Evolutionary conservation across 92 coral and sea anemone species (phyloP).

Genomic region (Parazoanthus atlanticus): DNA sequence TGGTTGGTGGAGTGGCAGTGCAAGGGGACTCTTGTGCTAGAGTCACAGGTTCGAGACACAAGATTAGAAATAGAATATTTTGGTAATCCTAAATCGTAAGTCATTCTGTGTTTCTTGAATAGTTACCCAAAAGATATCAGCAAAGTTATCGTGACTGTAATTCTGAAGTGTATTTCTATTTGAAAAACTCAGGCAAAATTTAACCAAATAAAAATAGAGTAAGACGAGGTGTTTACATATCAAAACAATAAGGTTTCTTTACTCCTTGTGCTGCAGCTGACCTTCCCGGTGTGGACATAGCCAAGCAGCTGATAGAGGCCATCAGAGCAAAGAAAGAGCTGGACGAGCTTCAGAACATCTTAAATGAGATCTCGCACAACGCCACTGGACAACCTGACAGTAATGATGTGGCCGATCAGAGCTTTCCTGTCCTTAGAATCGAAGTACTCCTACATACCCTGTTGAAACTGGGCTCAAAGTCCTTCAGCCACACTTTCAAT

Average conservation of each 20-base stretch:
- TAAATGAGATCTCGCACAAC: constrained; percentile 78
- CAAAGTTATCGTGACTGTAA: too few species aligned
- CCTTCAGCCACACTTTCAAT: constrained; percentile 90
- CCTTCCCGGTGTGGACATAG: constrained; percentile 83
- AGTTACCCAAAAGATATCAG: too few species aligned
- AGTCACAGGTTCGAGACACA: too few species aligned
- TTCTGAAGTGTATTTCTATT: too few species aligned
- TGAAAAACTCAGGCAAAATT: too few species aligned
- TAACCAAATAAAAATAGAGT: background rate
- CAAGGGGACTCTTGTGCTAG: too few species aligned
- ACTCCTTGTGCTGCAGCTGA: constrained; percentile 52
- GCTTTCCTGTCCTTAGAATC: constrained; percentile 77
- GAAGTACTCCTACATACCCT: constrained; percentile 89
- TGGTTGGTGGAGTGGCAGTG: too few species aligned
- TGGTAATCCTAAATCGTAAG: too few species aligned
- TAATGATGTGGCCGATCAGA: constrained; percentile 60
- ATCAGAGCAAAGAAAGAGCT: constrained; percentile 89
- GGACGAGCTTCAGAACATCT: constrained; percentile 83
- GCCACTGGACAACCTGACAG: constrained; percentile 66
- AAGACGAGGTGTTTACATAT: too few species aligned
- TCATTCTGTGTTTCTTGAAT: too few species aligned
- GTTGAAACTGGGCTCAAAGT: constrained; percentile 87
- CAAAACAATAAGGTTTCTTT: background rate
- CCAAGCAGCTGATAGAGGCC: constrained; percentile 87
- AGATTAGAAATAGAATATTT: too few species aligned